phyloP scores from a whole-genome alignment of 1,140 invertebrate species.

The Lethrus apterus region DNA sequence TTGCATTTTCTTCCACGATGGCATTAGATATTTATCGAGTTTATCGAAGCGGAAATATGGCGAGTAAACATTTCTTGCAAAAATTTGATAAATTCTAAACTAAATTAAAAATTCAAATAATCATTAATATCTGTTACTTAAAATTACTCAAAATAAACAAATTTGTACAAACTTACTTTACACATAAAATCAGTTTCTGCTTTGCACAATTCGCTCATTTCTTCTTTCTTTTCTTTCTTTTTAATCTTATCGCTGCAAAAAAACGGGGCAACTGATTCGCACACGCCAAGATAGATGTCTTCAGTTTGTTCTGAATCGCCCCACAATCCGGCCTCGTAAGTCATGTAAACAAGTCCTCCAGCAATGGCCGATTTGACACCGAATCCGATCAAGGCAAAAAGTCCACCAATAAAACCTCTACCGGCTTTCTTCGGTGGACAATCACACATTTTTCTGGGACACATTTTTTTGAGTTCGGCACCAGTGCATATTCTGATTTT shows the following conservation, averaged over 20 bases:
- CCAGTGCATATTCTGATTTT: conserved; percentile 31
- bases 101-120: too few species aligned
- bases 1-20: too few species aligned
- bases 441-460: conserved; percentile 23
- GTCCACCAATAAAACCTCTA: background rate
- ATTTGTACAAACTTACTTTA: too few species aligned
- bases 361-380: conserved; percentile 27
- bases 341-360: conserved; percentile 22
- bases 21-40: too few species aligned
- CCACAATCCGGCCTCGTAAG: conserved; percentile 33
- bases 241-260: background rate
- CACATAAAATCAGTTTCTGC: conserved; percentile 9
- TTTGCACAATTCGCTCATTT: background rate
- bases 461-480: conserved; percentile 29
- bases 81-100: too few species aligned
- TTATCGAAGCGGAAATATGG: too few species aligned
- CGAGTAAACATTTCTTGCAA: too few species aligned
- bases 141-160: too few species aligned
- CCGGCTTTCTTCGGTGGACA: conserved; percentile 14
- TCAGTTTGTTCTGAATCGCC: conserved; percentile 27
- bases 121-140: too few species aligned
- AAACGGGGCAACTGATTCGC: conserved; percentile 6
- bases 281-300: conserved; percentile 24
- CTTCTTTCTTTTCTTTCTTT: background rate
- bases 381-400: conserved; percentile 16